A percentile compares a stretch with the other conserved stretches of the same genome.
Evolutionary conservation across 2,797 vertebrate species (phyloP).

Genomic region (Pteropus rufus): DNA sequence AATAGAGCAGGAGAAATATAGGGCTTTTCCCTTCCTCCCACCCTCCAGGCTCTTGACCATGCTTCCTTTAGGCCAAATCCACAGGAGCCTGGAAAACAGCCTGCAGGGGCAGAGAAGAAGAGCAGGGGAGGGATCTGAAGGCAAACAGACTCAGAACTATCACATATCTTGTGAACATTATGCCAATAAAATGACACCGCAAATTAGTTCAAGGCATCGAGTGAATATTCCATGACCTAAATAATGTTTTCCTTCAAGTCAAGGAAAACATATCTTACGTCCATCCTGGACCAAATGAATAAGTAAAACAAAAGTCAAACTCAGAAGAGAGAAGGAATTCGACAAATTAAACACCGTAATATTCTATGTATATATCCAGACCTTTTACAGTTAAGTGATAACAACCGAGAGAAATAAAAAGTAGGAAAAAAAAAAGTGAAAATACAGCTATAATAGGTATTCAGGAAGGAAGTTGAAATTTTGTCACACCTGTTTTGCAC

Average conservation of each 20-base stretch:
- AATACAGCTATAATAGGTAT: neutral
- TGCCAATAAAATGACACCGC: neutral
- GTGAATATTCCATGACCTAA: neutral
- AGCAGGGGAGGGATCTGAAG: neutral
- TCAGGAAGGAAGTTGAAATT: constrained; percentile 13
- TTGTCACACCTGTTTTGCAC: constrained; percentile 38
- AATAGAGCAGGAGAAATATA: neutral
- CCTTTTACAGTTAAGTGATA: neutral
- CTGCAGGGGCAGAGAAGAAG: neutral
- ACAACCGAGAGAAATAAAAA: neutral
- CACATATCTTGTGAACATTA: neutral
- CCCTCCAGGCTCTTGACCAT: neutral
- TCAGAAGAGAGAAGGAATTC: neutral
- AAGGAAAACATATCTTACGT: neutral
- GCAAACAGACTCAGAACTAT: neutral
- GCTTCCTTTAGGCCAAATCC: neutral
- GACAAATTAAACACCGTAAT: neutral
- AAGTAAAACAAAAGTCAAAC: constrained; percentile 18
- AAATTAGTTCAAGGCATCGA: neutral
- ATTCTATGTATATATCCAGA: constrained; percentile 8
- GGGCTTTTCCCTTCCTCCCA: neutral
- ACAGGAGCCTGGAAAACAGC: neutral
- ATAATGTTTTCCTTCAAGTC: neutral
- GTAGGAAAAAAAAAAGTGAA: neutral
- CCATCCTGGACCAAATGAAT: neutral